Percentiles rank a stretch among this genome's conserved stretches.
These are phyloP conservation scores for Tamandua tetradactyla DNA, from an alignment of 2,797 vertebrate species.

Conservation along the genomic window DNA sequence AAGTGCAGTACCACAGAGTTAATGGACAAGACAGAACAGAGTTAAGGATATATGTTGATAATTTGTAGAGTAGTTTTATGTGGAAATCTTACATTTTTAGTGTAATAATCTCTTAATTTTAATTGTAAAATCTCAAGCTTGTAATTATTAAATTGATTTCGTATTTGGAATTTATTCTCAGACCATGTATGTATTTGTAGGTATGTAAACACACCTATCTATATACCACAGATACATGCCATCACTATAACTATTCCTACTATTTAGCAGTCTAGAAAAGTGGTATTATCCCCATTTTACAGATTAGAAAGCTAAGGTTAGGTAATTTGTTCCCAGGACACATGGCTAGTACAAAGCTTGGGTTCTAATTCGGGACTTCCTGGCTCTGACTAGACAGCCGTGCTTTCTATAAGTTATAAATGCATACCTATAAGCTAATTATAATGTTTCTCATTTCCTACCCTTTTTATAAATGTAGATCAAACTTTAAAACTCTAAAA, in stretches of 20 bases:
- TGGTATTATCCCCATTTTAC: too few relatives aligned
- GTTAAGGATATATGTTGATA: slow-evolving; percentile 1
- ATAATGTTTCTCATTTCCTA: slow-evolving; percentile 33
- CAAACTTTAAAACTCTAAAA: slow-evolving; percentile 28
- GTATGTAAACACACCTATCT: neutral
- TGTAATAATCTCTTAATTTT: slow-evolving; percentile 37
- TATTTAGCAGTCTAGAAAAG: neutral
- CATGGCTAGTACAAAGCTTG: neutral
- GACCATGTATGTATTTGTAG: neutral
- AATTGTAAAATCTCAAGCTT: neutral
- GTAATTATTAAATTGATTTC: slow-evolving; percentile 15
- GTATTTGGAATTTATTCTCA: neutral
- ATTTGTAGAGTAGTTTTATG: neutral
- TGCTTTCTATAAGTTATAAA: neutral
- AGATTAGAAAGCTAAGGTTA: neutral
- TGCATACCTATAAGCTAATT: slow-evolving; percentile 15
- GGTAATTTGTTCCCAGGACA: neutral
- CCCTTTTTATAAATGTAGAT: neutral
- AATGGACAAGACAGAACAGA: neutral
- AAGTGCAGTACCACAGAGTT: neutral
- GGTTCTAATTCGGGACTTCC: neutral
- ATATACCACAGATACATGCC: neutral
- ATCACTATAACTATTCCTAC: neutral
- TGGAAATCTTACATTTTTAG: neutral
- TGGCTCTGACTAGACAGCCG: neutral